Conservation (phyloP, 2,888 invertebrate genomes). For the Ophion slaviceki region DNA sequence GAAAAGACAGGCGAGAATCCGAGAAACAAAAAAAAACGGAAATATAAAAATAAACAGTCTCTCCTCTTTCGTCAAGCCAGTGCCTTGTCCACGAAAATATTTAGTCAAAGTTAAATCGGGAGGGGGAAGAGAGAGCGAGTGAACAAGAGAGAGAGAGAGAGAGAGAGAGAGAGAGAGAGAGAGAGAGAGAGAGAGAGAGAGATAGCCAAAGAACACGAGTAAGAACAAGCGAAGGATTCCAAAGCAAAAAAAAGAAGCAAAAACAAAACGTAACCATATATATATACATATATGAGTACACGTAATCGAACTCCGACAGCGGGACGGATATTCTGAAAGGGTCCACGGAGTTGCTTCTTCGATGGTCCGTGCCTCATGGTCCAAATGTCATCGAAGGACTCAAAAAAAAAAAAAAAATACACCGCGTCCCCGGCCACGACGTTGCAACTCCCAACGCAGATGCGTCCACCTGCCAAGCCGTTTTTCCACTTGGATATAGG, state of each 20-base stretch:
- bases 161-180: constrained; percentile 46
- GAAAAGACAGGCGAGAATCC: constrained; percentile 26
- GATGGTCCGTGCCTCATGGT: constrained; percentile 44
- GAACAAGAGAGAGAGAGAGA: constrained; percentile 50
- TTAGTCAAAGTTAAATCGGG: constrained; percentile 72
- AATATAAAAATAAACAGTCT: constrained; percentile 45
- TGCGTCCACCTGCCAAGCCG: constrained; percentile 76
- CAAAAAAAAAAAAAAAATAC: neutral
- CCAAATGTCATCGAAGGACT: neutral
- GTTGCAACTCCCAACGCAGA: constrained; percentile 75
- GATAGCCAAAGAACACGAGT: constrained; percentile 3
- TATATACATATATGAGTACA: neutral
- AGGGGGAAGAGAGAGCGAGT: constrained; percentile 4
- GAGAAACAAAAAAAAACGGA: neutral
- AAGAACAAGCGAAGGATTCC: constrained; percentile 51
- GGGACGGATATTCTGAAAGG: constrained; percentile 77
- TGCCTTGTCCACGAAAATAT: constrained; percentile 82
- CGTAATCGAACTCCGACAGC: constrained; percentile 72
- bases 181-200: constrained; percentile 29
- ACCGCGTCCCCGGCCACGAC: constrained; percentile 59
- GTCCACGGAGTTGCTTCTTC: constrained; percentile 77
- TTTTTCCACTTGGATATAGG: constrained; percentile 71
- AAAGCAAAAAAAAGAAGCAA: constrained; percentile 57
- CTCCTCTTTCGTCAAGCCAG: constrained; percentile 78
- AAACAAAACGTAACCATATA: constrained; percentile 16